These are phyloP conservation scores for Scarus forsteni DNA, from an alignment of 2,797 vertebrate species.

Conservation along the genomic window DNA sequence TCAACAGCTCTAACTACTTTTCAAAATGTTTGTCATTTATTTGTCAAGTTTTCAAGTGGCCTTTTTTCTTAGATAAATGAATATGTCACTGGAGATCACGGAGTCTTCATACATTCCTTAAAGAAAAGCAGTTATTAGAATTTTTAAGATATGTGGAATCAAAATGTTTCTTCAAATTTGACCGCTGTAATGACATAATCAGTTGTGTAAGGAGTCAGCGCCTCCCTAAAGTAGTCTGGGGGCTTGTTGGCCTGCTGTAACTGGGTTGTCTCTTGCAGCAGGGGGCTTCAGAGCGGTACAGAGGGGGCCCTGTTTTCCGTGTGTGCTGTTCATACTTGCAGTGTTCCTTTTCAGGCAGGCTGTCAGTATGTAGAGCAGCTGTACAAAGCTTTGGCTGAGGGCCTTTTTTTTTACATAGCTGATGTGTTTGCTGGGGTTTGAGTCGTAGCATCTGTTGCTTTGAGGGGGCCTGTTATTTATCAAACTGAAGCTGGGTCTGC, in stretches of 20 bases:
- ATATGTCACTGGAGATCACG: too few relatives aligned
- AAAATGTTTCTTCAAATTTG: conserved; percentile 23
- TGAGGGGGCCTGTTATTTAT: conserved; percentile 80
- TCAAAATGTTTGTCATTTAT: too few relatives aligned
- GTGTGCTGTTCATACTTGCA: conserved; percentile 43
- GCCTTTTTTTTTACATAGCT: conserved; percentile 34
- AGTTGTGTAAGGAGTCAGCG: conserved; percentile 12
- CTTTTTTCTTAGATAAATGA: too few relatives aligned
- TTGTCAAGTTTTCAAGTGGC: too few relatives aligned
- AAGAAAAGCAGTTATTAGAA: too few relatives aligned
- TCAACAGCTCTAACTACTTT: too few relatives aligned
- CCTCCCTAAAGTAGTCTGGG: conserved; percentile 29
- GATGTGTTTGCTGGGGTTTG: conserved; percentile 70
- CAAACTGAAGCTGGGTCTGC: conserved; percentile 74
- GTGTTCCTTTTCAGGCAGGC: conserved; percentile 51
- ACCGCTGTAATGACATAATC: conserved; percentile 16
- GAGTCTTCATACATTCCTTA: too few relatives aligned
- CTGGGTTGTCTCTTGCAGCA: conserved; percentile 36
- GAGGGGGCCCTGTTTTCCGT: conserved; percentile 62
- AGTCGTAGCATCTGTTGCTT: conserved; percentile 80
- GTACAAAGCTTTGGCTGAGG: conserved; percentile 50
- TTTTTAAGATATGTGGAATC: conserved; percentile 13
- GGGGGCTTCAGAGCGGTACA: conserved; percentile 32
- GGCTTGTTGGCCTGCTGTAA: conserved; percentile 43
- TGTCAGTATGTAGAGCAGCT: conserved; percentile 69